Evolutionary conservation across 2,797 vertebrate genomes (phyloP).

Genomic region (Rhinatrema bivittatum): DNA sequence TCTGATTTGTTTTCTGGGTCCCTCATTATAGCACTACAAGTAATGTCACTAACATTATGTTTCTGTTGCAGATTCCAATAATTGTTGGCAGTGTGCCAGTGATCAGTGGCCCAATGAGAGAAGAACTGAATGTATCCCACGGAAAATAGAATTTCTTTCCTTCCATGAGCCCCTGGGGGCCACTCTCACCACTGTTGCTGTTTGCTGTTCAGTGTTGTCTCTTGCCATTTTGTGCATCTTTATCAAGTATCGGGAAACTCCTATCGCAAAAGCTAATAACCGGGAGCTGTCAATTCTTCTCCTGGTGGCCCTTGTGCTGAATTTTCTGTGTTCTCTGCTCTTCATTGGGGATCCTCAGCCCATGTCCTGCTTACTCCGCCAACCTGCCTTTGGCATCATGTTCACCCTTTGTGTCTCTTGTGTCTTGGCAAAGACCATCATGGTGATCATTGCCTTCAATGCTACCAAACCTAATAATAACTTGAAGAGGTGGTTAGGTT

Average conservation of each 20-base stretch:
- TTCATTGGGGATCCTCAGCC: constrained; percentile 1
- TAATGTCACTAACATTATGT: no score
- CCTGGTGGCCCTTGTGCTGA: background rate
- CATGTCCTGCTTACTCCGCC: background rate
- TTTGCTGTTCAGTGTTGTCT: constrained; percentile 36
- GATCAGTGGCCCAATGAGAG: constrained; percentile 54
- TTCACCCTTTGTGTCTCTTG: background rate
- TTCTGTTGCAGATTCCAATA: constrained; percentile 37
- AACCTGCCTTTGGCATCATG: background rate
- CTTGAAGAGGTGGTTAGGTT: background rate
- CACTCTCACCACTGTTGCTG: constrained; percentile 41
- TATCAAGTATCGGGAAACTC: background rate
- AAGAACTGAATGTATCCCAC: constrained; percentile 40
- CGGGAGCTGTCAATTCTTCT: constrained; percentile 3
- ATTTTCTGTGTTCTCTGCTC: background rate
- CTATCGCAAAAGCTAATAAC: background rate
- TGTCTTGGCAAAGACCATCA: constrained; percentile 1
- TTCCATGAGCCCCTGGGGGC: no score
- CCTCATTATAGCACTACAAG: no score
- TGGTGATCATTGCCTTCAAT: no score
- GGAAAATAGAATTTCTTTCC: constrained; percentile 51
- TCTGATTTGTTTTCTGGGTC: no score
- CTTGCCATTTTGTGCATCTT: constrained; percentile 38
- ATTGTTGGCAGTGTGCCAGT: constrained; percentile 46
- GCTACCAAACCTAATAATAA: background rate